phyloP scores from a whole-genome alignment of 2,888 invertebrate genomes.

The Teinopalpus imperialis region DNA sequence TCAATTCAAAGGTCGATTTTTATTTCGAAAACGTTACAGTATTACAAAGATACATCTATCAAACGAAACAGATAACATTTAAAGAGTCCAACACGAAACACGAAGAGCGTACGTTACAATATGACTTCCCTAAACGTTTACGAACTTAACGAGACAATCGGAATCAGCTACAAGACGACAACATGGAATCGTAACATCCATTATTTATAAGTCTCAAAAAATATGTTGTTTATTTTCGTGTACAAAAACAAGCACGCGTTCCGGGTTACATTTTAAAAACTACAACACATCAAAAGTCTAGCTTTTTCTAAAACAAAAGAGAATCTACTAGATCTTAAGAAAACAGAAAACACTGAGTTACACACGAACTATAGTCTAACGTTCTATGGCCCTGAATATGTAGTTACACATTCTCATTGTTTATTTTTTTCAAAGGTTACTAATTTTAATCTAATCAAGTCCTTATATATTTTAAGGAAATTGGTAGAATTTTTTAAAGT shows the following conservation, averaged over 20 bases:
- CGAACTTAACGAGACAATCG: slow-evolving; percentile 1
- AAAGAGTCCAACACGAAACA: slow-evolving; percentile 31
- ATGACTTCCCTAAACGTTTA: slow-evolving; percentile 22
- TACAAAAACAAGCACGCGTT: slow-evolving; percentile 56
- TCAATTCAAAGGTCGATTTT: too few species aligned
- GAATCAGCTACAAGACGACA: slow-evolving; percentile 33
- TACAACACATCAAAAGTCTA: slow-evolving; percentile 74
- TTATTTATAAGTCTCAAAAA: slow-evolving; percentile 72
- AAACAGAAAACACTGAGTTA: slow-evolving; percentile 50
- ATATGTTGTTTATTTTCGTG: slow-evolving; percentile 63
- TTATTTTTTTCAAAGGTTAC: too few species aligned
- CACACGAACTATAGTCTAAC: slow-evolving; percentile 51
- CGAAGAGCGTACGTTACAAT: slow-evolving; percentile 31
- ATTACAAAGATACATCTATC: slow-evolving; percentile 59
- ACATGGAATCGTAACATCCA: slow-evolving; percentile 49
- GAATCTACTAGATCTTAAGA: slow-evolving; percentile 47
- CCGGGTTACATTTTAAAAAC: slow-evolving; percentile 49
- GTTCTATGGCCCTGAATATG: slow-evolving; percentile 53
- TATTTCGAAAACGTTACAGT: slow-evolving; percentile 45
- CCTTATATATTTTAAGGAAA: too few species aligned
- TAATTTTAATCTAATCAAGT: too few species aligned
- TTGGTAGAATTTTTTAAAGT: too few species aligned
- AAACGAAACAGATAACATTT: slow-evolving; percentile 22
- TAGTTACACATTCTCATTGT: too few species aligned
- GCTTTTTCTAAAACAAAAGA: slow-evolving; percentile 63